Base-by-base conservation (phyloP, 2,888 invertebrate genomes). In the Zygaena filipendulae region DNA sequence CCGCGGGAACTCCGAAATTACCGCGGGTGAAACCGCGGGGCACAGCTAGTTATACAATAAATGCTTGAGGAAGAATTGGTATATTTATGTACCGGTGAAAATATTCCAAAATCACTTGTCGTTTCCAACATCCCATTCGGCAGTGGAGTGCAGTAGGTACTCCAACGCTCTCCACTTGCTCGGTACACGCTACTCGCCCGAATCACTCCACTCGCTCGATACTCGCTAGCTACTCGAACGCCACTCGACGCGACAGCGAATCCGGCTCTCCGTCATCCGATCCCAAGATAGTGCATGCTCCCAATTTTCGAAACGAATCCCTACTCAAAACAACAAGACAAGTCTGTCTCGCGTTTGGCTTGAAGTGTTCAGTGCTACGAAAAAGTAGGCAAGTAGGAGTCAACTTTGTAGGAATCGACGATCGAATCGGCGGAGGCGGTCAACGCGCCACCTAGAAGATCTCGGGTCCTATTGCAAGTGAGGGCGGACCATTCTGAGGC, bases 271-370 rank as follows among this genome's bases (percentile, higher is more conserved):
- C 29, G 30, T 20, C 36, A 27, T 27, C 41, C 36, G 56, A 59
- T 59, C 45, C 35, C 31, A 26, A 52, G 60, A 60, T 60, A 58
- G 53, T 56, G 56, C 60, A 60, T 58, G 60, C 40, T 52, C 52
- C 52, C 33, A 58, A 59, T 56, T 55, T 16, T 16, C 16, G n/a
- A 42, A 10, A 26, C 10, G 14, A n/a, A 22, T 11, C 7, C 21
- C 9, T 12, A 14, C 21, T 20, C 6, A 10, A 16, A 18, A 3
- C 6, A n/a, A 12, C 20, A 3, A 20, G 10, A 18, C n/a, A 9
- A 11, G 11, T 19, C 3, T 19, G 13, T 13, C 10, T 13, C 21
- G 21, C 21, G n/a, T 11, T n/a, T 21, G 9, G 11, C 13, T 8
- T 12, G 9, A 11, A 12, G 9, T 20, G 21, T 27, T n/a, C 21